Evolutionary conservation across 92 coral and sea anemone species (phyloP), one percentile per base, ranked within the genome.

Genomic region (Epizoanthus ramosus): DNA sequence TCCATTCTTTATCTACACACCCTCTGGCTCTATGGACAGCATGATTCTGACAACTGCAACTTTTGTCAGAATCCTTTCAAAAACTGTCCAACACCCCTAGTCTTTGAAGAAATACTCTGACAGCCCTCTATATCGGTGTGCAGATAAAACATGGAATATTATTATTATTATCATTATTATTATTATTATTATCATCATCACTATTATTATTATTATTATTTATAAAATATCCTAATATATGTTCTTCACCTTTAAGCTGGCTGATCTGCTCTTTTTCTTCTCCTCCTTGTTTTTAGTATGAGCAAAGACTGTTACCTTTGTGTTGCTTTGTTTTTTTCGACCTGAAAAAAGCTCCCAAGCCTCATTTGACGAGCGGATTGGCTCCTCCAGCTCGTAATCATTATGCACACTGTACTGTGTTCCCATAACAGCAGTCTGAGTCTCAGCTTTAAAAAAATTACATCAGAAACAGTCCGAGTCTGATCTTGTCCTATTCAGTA

Each of bases 371-470:
- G 85, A 85, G 6, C 85, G 87, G 41, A 96, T 67, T 12, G 98
- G 92, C 45, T 93, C 98, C n/a, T 93, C 97, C 60, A 96, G 71
- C 52, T 89, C 93, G 60, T 92, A 96, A 68, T 92, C 95, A 66
- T 80, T 86, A 56, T 96, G 88, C 1, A 96, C 92, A 69, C 99
- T 96, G 76, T 91, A 96, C 79, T 93, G 92, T 75, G 98, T 86
- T 61, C 99, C 99, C 99, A 96, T 96, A 64, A 60, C 71, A 21
- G 25, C 35, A 31, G 22, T n/a, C n/a, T n/a, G 2, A 28, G 31
- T 24, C 5, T 66, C 22, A 41, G 43, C 19, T 66, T 17, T 25
- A 10, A 15, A 66, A 66, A 1, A 66, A 25, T 31, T 47, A 47
- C 53, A 47, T 47, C 53, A 47, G 71, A 66, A 66, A 8, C 39